phyloP scores from a whole-genome alignment of 1,140 invertebrate species.

The Scaptomyza hsui region DNA sequence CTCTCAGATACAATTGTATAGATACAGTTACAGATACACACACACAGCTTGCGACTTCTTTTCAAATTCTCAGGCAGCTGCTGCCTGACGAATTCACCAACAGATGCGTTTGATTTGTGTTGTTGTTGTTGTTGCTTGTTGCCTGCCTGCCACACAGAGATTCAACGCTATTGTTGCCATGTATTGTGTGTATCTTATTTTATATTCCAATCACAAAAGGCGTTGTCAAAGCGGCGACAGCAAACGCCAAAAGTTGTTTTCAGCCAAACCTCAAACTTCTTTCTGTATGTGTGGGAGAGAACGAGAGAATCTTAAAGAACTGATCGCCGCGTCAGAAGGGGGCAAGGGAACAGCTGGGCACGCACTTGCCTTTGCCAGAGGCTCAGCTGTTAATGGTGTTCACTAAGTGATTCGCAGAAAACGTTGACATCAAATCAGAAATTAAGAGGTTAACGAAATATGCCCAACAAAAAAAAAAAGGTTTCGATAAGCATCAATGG shows the following conservation, averaged over 20 bases:
- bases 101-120: conserved; percentile 80
- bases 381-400: conserved; percentile 49
- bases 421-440: conserved; percentile 31
- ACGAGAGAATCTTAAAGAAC: conserved; percentile 45
- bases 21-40: conserved; percentile 18
- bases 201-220: conserved; percentile 81
- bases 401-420: conserved; percentile 18
- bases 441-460: conserved; percentile 24
- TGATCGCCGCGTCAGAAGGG: conserved; percentile 65
- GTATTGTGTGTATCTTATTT: conserved; percentile 61
- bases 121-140: conserved; percentile 43
- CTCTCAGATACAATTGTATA: background rate
- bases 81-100: conserved; percentile 57
- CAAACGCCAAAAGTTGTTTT: conserved; percentile 67
- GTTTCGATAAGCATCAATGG: conserved; percentile 25
- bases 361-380: conserved; percentile 12
- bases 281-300: conserved; percentile 28
- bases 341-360: background rate
- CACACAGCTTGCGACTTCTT: conserved; percentile 57
- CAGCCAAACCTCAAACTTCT: conserved; percentile 38
- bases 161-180: conserved; percentile 43
- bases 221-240: conserved; percentile 77
- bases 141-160: conserved; percentile 45
- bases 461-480: background rate
- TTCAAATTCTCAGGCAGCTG: conserved; percentile 69